Conservation (phyloP, 1,140 invertebrate species). For the Drosophila mayri region DNA sequence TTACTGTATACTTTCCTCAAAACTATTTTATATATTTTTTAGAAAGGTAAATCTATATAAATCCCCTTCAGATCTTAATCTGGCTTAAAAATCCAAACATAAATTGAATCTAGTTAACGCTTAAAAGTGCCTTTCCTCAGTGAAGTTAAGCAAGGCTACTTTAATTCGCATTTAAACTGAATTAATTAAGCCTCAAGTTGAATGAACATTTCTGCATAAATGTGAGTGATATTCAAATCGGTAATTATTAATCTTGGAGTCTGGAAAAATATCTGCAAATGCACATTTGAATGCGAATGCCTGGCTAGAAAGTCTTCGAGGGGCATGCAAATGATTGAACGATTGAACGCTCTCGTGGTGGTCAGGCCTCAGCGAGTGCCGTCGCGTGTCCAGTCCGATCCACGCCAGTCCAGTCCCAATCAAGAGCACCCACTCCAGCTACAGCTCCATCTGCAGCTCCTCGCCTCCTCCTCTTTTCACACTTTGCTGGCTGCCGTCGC, state of each 20-base stretch:
- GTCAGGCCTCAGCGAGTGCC: conserved; percentile 52
- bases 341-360: conserved; percentile 10
- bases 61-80: too few species aligned
- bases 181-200: background rate
- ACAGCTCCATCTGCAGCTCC: conserved; percentile 2
- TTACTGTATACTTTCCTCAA: too few species aligned
- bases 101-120: background rate
- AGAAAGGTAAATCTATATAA: too few species aligned
- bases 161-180: background rate
- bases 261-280: conserved; percentile 5
- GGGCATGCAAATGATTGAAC: conserved; percentile 64
- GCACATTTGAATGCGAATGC: conserved; percentile 20
- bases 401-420: conserved; percentile 29
- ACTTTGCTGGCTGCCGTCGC: conserved; percentile 68
- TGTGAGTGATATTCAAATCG: conserved; percentile 13
- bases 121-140: background rate
- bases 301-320: conserved; percentile 62
- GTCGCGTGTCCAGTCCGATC: conserved; percentile 62
- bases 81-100: background rate
- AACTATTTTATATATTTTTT: too few species aligned
- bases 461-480: conserved; percentile 56
- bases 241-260: conserved; percentile 6
- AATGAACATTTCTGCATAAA: background rate
- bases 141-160: background rate
- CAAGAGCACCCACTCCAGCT: conserved; percentile 20